Evolutionary conservation across 2,113 vertebrate genomes (phyloP), one percentile per base, ranked within the genome.

Genomic region (Arenaria interpres): DNA sequence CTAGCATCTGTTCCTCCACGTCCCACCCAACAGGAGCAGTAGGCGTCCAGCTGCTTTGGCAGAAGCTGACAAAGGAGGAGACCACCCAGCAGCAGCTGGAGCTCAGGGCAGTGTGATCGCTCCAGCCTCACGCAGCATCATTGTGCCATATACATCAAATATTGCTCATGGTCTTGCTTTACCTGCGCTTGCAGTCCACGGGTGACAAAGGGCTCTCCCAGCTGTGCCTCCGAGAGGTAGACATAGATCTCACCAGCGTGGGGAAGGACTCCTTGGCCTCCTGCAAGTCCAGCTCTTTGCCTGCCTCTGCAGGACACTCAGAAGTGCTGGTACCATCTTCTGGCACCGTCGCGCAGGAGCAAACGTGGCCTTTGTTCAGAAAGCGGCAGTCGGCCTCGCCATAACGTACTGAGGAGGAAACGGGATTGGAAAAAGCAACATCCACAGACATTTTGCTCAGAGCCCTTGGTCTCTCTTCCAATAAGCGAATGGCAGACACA

Each of bases 191-290:
- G 89, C 97, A 90, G 64, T 97, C 98, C 2, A 98, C 83, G 2
- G 99, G 99, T 18, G 99, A 99, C 57, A 98, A 7, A 0, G 99
- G 98, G 51, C 98, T 97, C 23, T 98, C 99, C 99, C 98, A 99
- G 97, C 99, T 99, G 98, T 98, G 98, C 82, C 99, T 98, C 28
- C 98, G 98, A 4, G 98, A 98, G 4, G 97, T 98, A 15, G 98
- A 98, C 98, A 98, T 98, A 4, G 99, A 98, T 62, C 98, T 97
- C 28, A 98, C 98, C 28, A 98, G 89, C 0, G 97, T 97, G n/a
- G 98, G 99, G 50, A 99, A 98, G 64, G 96, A 97, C 6, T 98
- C 98, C 45, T 98, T 83, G 3, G 21, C 86, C 15, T 98, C 98
- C 8, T 9, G 53, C 18, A 16, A 43, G 15, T n/a, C 60, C 43